phyloP scores from a whole-genome alignment of 1,140 invertebrate genomes.

The Ceratina japonica region DNA sequence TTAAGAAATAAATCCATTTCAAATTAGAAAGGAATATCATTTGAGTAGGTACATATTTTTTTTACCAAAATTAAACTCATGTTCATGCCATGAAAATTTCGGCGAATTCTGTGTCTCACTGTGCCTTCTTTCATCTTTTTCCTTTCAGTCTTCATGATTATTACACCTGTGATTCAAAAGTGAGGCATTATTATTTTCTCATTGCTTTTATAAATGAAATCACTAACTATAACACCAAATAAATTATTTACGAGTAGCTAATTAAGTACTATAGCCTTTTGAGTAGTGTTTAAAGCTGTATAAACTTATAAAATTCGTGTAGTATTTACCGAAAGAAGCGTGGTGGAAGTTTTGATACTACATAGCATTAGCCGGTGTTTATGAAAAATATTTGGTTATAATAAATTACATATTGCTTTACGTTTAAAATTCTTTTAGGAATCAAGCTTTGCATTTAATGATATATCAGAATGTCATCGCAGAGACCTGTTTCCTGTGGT shows the following conservation, averaged over 20 bases:
- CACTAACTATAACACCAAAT: neutral
- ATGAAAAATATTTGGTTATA: neutral
- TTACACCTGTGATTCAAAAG: constrained; percentile 13
- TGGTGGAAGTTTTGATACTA: neutral
- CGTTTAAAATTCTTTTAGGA: constrained; percentile 21
- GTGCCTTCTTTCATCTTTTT: no score
- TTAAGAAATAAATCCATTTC: no score
- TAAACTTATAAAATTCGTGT: neutral
- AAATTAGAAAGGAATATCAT: no score
- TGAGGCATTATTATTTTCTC: neutral
- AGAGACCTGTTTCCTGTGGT: constrained; percentile 77
- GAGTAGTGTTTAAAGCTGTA: neutral
- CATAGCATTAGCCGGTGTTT: constrained; percentile 9
- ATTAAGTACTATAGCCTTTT: neutral
- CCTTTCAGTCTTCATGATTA: neutral
- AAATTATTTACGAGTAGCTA: neutral
- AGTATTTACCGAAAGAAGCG: neutral
- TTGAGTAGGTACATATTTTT: no score
- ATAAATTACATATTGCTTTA: neutral
- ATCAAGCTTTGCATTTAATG: constrained; percentile 4
- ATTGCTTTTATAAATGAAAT: neutral
- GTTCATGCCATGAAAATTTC: neutral
- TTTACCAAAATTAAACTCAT: neutral
- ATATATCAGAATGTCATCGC: constrained; percentile 50
- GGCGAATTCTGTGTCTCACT: no score